Evolutionary conservation across 2,797 vertebrate species (phyloP).

Genomic region (Sebastes oblongus): DNA sequence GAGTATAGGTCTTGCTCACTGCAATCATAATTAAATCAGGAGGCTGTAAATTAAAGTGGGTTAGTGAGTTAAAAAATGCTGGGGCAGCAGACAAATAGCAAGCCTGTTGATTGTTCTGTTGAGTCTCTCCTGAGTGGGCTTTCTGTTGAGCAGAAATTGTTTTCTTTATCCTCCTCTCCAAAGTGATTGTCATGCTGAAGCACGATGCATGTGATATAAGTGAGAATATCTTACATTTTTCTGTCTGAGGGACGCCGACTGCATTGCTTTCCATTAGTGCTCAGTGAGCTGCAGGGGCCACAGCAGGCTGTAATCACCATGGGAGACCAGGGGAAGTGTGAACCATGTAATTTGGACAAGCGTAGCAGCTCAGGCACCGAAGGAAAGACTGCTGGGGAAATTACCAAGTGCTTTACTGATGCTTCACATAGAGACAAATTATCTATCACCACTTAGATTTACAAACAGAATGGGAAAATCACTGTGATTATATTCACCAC

Average conservation of each 20-base stretch:
- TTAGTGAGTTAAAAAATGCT: not conserved
- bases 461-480: not conserved
- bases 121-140: not conserved
- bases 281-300: constrained; percentile 16
- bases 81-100: not conserved
- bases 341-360: constrained; percentile 47
- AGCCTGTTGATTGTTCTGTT: not conserved
- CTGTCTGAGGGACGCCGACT: not conserved
- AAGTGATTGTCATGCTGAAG: constrained; percentile 26
- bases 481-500: not conserved
- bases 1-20: not conserved
- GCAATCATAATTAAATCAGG: constrained; percentile 12
- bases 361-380: constrained; percentile 19
- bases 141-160: constrained; percentile 7
- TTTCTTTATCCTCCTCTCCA: constrained; percentile 15
- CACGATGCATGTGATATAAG: not conserved
- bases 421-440: not conserved
- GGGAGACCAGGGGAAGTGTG: constrained; percentile 25
- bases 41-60: constrained; percentile 7
- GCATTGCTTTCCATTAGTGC: constrained; percentile 23
- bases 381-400: constrained; percentile 34
- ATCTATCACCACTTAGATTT: not conserved
- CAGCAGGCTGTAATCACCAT: constrained; percentile 26
- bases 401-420: constrained; percentile 4
- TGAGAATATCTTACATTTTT: constrained; percentile 18